phyloP scores from a whole-genome alignment of 2,113 vertebrate species.

The Barnardius zonarius region DNA sequence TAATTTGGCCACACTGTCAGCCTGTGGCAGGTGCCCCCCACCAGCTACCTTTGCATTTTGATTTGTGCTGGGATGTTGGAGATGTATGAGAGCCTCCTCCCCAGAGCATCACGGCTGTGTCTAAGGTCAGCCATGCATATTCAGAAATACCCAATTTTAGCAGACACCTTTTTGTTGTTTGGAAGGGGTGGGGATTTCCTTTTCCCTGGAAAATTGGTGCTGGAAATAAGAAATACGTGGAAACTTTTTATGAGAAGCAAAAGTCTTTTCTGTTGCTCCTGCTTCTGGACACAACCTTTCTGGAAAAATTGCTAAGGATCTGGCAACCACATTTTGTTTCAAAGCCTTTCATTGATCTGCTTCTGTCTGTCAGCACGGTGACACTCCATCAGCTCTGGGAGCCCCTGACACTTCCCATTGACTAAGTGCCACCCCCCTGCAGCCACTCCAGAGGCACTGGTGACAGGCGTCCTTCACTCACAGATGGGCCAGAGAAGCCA shows the following conservation, averaged over 20 bases:
- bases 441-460: background rate
- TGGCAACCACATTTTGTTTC: background rate
- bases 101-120: background rate
- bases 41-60: background rate
- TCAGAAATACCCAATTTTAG: background rate
- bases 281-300: background rate
- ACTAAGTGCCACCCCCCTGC: background rate
- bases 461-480: background rate
- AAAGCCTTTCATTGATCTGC: background rate
- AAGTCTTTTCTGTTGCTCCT: background rate
- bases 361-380: background rate
- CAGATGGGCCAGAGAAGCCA: background rate
- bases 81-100: background rate
- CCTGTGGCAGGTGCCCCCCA: background rate
- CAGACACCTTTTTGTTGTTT: background rate
- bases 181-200: background rate
- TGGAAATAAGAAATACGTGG: background rate
- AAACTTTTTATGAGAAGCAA: background rate
- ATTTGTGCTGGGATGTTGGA: background rate
- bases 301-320: background rate
- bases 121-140: background rate
- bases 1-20: background rate
- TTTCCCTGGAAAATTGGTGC: background rate
- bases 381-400: background rate
- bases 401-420: background rate